Evolutionary conservation across 92 coral and sea anemone genomes (phyloP), one percentile per base, ranked within the genome.

Genomic region (Actinernus sp.): DNA sequence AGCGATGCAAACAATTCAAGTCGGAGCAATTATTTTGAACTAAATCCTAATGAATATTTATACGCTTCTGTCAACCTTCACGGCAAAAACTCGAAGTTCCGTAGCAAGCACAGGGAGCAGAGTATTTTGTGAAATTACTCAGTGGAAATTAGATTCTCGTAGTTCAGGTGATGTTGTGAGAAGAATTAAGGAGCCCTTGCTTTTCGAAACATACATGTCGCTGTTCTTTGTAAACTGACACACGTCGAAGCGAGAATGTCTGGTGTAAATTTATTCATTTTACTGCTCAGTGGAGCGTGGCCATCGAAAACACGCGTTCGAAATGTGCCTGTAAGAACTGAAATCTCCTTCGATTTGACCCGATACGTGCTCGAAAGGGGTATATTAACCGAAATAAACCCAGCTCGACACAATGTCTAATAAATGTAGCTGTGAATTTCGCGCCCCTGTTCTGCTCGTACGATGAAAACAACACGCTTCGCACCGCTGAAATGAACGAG

Each of bases 241-340:
- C 68, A 48, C 74, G 63, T 55, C 45, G 49, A 78, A 36, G 26
- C 28, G 55, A 51, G 20, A 51, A 48, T 16, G 53, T 64, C 65
- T 64, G 71, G 62, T 49, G 48, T 63, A 79, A 84, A 86, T 90
- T 76, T 68, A 85, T 90, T 80, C 89, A 82, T 67, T 74, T 69
- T 73, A 74, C 74, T 86, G 88, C 78, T 81, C 97, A 90, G 31
- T 75, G 61, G 83, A 90, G 97, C 97, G 92, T 81, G 53, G 77
- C 84, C 89, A 67, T 73, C 97, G 84, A 90, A 90, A 90, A 90
- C 97, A 90, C 89, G 97, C 97, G 97, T 90, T 90, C 70, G 62
- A 90, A 85, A 86, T 85, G 86, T 81, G 80, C 77, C 82, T 43
- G 58, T 55, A 55, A 34, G 24, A 21, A 26, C 43, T 32, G 41